Percentiles rank a stretch among this genome's conserved stretches.
These are phyloP conservation scores for Drosophila eohydei DNA, from an alignment of 2,888 invertebrate genomes.

Conservation along the genomic window DNA sequence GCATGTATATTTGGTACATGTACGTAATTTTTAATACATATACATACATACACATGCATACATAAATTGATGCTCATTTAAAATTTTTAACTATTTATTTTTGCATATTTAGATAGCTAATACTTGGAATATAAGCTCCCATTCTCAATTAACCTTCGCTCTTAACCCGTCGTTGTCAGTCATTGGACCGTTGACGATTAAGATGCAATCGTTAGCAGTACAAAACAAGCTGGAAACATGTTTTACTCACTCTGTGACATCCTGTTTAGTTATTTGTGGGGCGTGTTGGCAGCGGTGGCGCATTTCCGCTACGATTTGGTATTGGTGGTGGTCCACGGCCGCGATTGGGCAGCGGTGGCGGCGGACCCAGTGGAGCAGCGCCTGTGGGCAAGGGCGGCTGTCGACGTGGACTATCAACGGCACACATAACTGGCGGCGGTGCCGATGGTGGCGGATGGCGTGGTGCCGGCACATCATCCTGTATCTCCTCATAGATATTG, in stretches of 20 bases:
- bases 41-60: too few species aligned
- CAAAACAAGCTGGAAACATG: neutral
- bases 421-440: constrained; percentile 81
- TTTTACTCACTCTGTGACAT: constrained; percentile 47
- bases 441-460: constrained; percentile 87
- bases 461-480: constrained; percentile 86
- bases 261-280: constrained; percentile 81
- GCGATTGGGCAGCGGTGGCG: constrained; percentile 87
- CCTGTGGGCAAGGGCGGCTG: constrained; percentile 39
- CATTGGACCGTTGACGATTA: too few species aligned
- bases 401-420: constrained; percentile 57
- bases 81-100: neutral
- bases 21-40: too few species aligned
- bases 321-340: constrained; percentile 83
- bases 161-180: too few species aligned
- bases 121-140: neutral
- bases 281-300: constrained; percentile 83
- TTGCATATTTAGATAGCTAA: neutral
- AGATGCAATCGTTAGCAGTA: neutral
- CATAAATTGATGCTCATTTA: neutral
- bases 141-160: neutral
- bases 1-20: too few species aligned
- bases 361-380: constrained; percentile 86
- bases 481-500: constrained; percentile 87
- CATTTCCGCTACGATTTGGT: constrained; percentile 84